Evolutionary conservation across 2,888 invertebrate species (phyloP).

Genomic region (Strigamia crassipes): DNA sequence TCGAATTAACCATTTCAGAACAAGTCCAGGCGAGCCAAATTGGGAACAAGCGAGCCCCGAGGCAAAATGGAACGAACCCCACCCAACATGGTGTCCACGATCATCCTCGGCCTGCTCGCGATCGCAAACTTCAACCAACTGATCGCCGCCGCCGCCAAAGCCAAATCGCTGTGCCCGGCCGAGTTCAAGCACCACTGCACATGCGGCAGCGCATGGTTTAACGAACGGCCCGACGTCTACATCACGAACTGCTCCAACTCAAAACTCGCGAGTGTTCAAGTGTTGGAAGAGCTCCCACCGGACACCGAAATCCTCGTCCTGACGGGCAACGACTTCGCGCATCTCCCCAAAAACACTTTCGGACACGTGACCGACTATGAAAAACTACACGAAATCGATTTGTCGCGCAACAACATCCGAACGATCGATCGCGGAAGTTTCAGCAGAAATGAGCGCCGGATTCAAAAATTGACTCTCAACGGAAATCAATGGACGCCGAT

Average conservation of each 20-base stretch:
- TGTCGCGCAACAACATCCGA: background rate
- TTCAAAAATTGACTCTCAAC: background rate
- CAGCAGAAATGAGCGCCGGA: background rate
- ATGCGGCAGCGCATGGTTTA: background rate
- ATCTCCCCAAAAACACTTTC: background rate
- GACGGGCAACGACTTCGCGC: background rate
- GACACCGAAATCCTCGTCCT: slow-evolving; percentile 6
- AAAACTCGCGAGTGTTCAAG: background rate
- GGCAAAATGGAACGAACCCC: slow-evolving; percentile 22
- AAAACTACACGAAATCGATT: slow-evolving; percentile 1
- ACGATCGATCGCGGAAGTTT: background rate
- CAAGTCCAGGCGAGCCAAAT: background rate
- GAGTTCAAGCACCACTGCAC: background rate
- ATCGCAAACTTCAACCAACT: background rate
- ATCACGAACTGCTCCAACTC: slow-evolving; percentile 14
- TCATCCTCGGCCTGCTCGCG: background rate
- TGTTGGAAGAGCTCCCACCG: background rate
- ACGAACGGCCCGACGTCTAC: background rate
- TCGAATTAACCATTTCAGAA: slow-evolving; percentile 1
- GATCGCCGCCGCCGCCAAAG: background rate
- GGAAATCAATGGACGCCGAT: background rate
- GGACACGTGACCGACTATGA: background rate
- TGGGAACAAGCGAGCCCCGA: slow-evolving; percentile 14
- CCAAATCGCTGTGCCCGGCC: background rate
- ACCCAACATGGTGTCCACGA: slow-evolving; percentile 3